Base-by-base conservation (phyloP, 2,797 vertebrate genomes). In the Rachycentron canadum region DNA sequence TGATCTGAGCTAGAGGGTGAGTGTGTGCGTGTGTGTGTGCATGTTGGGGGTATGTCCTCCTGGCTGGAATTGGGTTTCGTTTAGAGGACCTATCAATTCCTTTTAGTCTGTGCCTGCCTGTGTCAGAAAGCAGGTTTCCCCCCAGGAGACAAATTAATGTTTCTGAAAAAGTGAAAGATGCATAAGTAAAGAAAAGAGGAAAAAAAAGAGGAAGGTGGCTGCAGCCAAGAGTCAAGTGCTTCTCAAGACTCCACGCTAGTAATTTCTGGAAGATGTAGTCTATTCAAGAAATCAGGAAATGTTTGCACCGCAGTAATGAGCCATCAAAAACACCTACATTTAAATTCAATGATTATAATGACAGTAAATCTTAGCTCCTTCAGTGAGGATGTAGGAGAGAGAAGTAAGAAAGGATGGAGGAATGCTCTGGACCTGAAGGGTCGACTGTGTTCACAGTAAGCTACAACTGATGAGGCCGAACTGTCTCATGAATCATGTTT, bases 61-160 rank as follows among this genome's bases (percentile, higher is more conserved):
- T 61, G 55, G 81, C 26, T 58, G 78, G 83, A 85, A 88, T 85
- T 78, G 78, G 79, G 87, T 91, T 91, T 89, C 77, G 30, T 91
- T 91, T 89, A 80, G 78, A 89, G 73, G 69, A 73, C 80, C 62
- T 86, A 92, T 91, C n/a, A 79, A 92, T 89, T 75, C 36, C 45
- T 77, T 79, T 67, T 19, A 69, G 86, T 75, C 75, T 82, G 78
- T 45, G 78, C 23, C n/a, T 63, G n/a, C 7, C 25, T 68, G 74
- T 14, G 25, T 52, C 23, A 34, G 36, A 61, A 57, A 21, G 61
- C 40, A 13, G 34, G 62, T 77, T 58, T 68, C 1, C 38, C 61
- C 60, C 63, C 62, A 67, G 63, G 58, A 63, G 72, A 78, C 50
- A 57, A 72, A 73, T 59, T 2, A 57, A 52, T 25, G 28, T 58